Percentiles rank a stretch among this genome's conserved stretches.
phyloP scores from a whole-genome alignment of 1,140 invertebrate species.

The Pygmarrhopalites habei region DNA sequence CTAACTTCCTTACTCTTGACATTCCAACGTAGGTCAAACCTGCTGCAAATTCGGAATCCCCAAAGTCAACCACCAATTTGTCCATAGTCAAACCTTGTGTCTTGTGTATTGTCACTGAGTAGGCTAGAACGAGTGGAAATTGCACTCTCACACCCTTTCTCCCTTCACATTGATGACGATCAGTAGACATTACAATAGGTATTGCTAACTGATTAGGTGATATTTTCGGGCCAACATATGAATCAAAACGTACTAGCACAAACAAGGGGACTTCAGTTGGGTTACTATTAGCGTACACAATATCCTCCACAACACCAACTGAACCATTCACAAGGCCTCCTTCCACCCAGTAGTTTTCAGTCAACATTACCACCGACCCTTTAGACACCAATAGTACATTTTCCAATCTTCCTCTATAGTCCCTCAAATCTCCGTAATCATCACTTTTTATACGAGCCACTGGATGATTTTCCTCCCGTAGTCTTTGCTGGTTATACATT shows the following conservation, averaged over 20 bases:
- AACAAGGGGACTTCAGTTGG: too few species aligned
- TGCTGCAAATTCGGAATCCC: background rate
- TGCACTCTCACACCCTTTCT: background rate
- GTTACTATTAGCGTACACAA: background rate
- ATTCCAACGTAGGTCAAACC: constrained; percentile 6
- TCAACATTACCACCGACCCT: too few species aligned
- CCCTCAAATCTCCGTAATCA: too few species aligned
- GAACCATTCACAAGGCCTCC: background rate
- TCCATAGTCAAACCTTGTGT: constrained; percentile 6
- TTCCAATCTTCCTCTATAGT: too few species aligned
- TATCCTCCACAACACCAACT: background rate
- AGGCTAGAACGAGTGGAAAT: constrained; percentile 2
- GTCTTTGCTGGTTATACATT: too few species aligned
- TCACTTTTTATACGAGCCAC: too few species aligned
- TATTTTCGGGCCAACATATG: too few species aligned
- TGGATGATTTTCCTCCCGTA: too few species aligned
- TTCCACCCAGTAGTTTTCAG: background rate
- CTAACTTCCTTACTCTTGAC: background rate
- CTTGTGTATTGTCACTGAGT: constrained; percentile 7
- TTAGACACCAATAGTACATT: too few species aligned
- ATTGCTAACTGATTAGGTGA: too few species aligned
- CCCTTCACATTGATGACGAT: background rate
- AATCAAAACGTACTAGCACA: too few species aligned
- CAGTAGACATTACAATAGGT: too few species aligned
- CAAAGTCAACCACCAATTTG: background rate